Evolutionary conservation across 2,888 invertebrate genomes (phyloP).

Genomic region (Tethea ocularis): DNA sequence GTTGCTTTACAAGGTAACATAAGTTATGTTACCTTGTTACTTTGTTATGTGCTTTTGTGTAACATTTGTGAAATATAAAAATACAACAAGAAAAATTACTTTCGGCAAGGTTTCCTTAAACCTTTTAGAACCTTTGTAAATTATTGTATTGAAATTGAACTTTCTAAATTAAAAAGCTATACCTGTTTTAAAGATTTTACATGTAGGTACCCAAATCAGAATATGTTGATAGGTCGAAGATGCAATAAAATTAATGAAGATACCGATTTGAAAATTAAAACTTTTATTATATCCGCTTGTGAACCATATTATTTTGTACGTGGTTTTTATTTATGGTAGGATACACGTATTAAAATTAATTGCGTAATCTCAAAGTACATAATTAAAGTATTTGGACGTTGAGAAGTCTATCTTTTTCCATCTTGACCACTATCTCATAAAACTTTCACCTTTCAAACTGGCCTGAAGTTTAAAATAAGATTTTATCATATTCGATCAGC

Average conservation of each 20-base stretch:
- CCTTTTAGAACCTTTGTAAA: too few relatives aligned
- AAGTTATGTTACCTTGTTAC: not conserved
- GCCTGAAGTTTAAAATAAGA: constrained; percentile 12
- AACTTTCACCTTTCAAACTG: constrained; percentile 11
- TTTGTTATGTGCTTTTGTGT: too few relatives aligned
- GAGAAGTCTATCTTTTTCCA: not conserved
- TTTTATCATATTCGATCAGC: constrained; percentile 23
- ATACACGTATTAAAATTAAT: not conserved
- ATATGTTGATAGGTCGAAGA: not conserved
- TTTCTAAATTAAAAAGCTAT: too few relatives aligned
- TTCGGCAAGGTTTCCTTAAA: too few relatives aligned
- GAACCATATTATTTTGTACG: not conserved
- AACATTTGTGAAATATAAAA: not conserved
- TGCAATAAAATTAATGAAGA: not conserved
- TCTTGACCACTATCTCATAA: not conserved
- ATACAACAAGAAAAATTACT: not conserved
- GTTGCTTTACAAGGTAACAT: not conserved
- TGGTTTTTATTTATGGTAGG: not conserved
- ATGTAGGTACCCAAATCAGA: not conserved
- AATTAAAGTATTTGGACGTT: not conserved
- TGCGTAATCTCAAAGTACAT: not conserved
- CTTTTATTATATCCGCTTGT: not conserved
- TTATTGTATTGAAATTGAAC: too few relatives aligned
- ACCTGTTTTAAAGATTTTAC: too few relatives aligned
- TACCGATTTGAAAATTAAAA: too few relatives aligned